Evolutionary conservation across 2,113 vertebrate species (phyloP).

Genomic region (Myiagra hebetior): DNA sequence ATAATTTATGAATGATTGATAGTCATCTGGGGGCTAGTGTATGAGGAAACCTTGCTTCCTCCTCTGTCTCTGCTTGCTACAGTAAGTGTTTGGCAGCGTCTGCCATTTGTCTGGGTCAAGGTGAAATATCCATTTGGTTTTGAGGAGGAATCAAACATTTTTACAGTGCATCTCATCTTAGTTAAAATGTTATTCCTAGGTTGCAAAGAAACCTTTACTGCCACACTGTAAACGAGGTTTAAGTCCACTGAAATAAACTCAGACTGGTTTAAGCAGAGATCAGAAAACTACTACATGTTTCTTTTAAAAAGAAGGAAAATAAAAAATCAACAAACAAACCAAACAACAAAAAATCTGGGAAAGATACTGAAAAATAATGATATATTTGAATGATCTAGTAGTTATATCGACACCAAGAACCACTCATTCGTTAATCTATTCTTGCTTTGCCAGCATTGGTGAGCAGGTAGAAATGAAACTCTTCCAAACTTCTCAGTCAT

Average conservation of each 20-base stretch:
- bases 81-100: not conserved
- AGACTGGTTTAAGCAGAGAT: not conserved
- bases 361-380: not conserved
- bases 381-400: slow-evolving; percentile 11
- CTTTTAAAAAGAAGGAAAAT: not conserved
- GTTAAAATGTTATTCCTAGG: not conserved
- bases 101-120: slow-evolving; percentile 16
- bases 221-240: not conserved
- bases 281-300: not conserved
- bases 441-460: not conserved
- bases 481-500: not conserved
- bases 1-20: not conserved
- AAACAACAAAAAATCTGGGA: not conserved
- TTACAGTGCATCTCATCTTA: not conserved
- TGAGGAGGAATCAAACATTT: not conserved
- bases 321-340: not conserved
- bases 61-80: not conserved
- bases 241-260: not conserved
- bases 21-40: not conserved
- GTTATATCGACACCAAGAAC: not conserved
- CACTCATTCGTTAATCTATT: not conserved
- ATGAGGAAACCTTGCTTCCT: slow-evolving; percentile 9
- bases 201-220: not conserved
- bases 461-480: not conserved
- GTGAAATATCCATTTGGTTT: not conserved